Percentiles rank a stretch among this genome's conserved stretches.
Conservation (phyloP, 2,888 invertebrate species). For the Eupeodes latifasciatus region DNA sequence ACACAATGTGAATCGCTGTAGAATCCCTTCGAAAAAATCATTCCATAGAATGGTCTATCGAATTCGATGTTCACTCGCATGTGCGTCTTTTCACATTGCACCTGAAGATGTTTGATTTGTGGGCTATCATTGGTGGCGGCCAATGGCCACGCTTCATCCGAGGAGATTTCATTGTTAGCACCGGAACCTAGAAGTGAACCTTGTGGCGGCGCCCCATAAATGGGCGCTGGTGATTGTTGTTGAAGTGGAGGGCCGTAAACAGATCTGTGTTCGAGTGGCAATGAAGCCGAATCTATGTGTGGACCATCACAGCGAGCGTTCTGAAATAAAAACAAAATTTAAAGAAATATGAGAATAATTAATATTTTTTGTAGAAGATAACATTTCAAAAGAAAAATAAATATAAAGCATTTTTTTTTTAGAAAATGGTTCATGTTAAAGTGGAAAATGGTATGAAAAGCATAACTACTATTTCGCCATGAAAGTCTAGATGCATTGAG, state of each 20-base stretch:
- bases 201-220: slow-evolving; percentile 84
- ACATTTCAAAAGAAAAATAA: background rate
- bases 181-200: slow-evolving; percentile 80
- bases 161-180: slow-evolving; percentile 85
- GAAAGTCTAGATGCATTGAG: no score
- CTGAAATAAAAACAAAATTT: slow-evolving; percentile 83
- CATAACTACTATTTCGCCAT: no score
- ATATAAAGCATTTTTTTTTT: no score
- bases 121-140: slow-evolving; percentile 94
- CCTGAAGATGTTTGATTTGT: slow-evolving; percentile 96
- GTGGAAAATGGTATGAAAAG: no score
- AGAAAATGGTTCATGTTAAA: no score
- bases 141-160: slow-evolving; percentile 94
- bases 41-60: slow-evolving; percentile 96
- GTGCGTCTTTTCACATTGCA: slow-evolving; percentile 97
- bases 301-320: slow-evolving; percentile 91
- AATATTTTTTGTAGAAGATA: background rate
- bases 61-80: slow-evolving; percentile 98
- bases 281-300: slow-evolving; percentile 90
- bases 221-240: slow-evolving; percentile 85
- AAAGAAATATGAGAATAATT: background rate
- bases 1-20: slow-evolving; percentile 96
- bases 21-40: slow-evolving; percentile 97
- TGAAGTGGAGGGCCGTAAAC: slow-evolving; percentile 90
- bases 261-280: slow-evolving; percentile 92